Base-by-base conservation (phyloP, 2,113 vertebrate species). In the Turdus rufiventris region DNA sequence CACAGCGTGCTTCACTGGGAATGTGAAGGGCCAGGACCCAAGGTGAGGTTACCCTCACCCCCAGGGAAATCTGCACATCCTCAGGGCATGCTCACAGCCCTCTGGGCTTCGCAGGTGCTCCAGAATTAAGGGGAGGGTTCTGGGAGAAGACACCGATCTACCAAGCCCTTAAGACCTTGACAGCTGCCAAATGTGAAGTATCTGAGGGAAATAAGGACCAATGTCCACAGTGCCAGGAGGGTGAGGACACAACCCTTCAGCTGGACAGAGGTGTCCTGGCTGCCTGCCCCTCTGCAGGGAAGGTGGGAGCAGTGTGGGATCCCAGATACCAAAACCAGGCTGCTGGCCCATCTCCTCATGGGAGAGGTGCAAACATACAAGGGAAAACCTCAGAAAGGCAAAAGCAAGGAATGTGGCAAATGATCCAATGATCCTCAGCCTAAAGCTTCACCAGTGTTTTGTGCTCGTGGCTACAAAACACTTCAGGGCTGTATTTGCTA, bases 301-400 rank as follows among this genome's bases (percentile, higher is more conserved):
- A 11, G 40, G 25, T 31, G 63, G 79, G 28, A 77, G 53, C n/a
- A 53, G 20, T 0, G 0, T 3, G 6, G 7, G 29, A 34, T n/a
- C 36, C 38, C 13, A 8, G 28, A 16, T 4, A 9, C 1, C 16
- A 45, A 47, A 58, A 38, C n/a, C 31, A 48, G 58, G 48, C 54
- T 48, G 43, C 18, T 29, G 79, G 11, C 21, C 36, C 53, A 20
- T 40, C 57, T 13, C 29, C 23, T 48, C 11, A 13, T 0, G 14
- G 9, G 5, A 65, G 33, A n/a, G 18, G 28, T 18, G 33, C 38
- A 29, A 77, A 33, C 1, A 15, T 1, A 15, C 3, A 3, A 1
- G 23, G 54, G 54, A 26, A 63, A 63, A 68, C 15, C 31, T 53
- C 58, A 14, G 51, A 28, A 62, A 73, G 48, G 28, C 1, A 9